Conservation (phyloP, 2,113 vertebrate species). For the Callipepla squamata region DNA sequence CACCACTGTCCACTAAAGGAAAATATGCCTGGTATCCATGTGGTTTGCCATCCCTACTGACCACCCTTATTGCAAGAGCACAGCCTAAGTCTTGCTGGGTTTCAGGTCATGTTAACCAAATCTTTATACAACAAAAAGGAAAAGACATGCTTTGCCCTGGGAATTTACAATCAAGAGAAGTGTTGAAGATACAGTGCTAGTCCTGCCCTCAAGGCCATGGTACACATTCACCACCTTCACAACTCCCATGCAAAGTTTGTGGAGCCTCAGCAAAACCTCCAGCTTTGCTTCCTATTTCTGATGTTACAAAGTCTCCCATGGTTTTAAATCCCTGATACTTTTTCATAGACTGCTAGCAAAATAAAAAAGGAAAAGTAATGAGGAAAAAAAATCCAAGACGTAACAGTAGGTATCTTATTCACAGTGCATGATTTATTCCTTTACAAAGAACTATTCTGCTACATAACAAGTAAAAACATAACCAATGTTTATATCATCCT, state of each 20-base stretch:
- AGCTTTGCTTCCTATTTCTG: neutral
- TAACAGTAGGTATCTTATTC: neutral
- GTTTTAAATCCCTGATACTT: neutral
- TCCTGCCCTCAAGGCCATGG: neutral
- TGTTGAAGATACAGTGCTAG: neutral
- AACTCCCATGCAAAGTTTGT: neutral
- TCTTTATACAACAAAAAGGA: neutral
- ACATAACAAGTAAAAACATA: neutral
- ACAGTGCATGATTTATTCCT: fast-evolving
- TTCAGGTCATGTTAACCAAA: neutral
- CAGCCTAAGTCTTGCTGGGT: neutral
- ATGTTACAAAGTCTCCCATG: neutral
- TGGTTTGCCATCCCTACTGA: neutral
- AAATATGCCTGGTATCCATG: fast-evolving
- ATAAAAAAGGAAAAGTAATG: neutral
- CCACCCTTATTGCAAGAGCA: neutral
- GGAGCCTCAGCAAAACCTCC: neutral
- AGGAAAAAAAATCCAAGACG: neutral
- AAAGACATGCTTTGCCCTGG: neutral
- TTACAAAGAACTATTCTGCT: neutral
- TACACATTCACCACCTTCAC: neutral
- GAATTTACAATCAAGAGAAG: neutral
- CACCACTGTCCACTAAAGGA: neutral
- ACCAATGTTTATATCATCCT: neutral
- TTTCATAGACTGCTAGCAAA: neutral